These are phyloP conservation scores for Chaenodraco wilsoni DNA, from an alignment of 2,797 vertebrate species.

Conservation along the genomic window DNA sequence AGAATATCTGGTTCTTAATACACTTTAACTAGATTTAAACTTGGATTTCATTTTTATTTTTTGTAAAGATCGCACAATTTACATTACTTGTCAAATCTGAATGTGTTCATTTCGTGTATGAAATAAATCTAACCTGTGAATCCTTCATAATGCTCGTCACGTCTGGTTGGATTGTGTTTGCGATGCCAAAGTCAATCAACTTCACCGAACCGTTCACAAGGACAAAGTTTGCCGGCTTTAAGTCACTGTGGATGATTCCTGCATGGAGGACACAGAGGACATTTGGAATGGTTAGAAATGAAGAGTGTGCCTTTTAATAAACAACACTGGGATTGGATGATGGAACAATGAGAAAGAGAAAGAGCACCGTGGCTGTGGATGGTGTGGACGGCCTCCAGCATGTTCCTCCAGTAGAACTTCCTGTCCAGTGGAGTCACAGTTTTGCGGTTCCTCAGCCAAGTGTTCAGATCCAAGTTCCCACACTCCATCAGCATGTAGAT, in stretches of 20 bases:
- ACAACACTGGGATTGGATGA: background rate
- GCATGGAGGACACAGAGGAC: constrained; percentile 9
- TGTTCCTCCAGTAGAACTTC: constrained; percentile 98
- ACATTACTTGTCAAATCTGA: background rate
- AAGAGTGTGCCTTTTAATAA: background rate
- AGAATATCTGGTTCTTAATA: background rate
- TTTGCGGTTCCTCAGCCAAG: constrained; percentile 95
- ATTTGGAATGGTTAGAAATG: background rate
- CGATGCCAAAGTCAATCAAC: constrained; percentile 97
- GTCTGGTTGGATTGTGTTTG: constrained; percentile 96
- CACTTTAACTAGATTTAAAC: background rate
- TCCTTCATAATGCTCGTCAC: constrained; percentile 98
- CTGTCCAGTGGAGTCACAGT: constrained; percentile 90
- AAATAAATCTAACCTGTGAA: constrained; percentile 86
- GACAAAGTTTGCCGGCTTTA: constrained; percentile 98
- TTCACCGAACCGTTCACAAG: constrained; percentile 97
- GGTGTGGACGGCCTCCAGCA: constrained; percentile 96
- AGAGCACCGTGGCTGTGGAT: constrained; percentile 94
- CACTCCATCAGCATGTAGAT: constrained; percentile 99
- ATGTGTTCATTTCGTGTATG: background rate
- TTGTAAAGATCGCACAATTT: background rate
- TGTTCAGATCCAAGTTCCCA: constrained; percentile 96
- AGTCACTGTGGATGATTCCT: constrained; percentile 97
- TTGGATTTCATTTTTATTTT: background rate
- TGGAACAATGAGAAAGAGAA: background rate